phyloP scores from a whole-genome alignment of 1,140 invertebrate genomes.

The Heliconius himera region DNA sequence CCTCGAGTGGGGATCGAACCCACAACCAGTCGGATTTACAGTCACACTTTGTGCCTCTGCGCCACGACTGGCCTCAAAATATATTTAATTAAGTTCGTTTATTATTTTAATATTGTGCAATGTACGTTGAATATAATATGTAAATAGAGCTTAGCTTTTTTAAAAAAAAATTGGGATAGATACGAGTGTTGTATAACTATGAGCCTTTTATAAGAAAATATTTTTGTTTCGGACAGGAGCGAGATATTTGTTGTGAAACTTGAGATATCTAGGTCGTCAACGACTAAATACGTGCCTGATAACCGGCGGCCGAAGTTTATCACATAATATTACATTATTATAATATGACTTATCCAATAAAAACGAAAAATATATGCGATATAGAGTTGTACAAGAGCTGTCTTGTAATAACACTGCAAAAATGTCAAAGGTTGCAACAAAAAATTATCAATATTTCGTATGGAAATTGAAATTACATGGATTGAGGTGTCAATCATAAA shows the following conservation, averaged over 20 bases:
- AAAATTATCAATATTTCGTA: background rate
- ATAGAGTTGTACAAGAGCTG: background rate
- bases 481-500: background rate
- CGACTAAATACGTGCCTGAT: constrained; percentile 26
- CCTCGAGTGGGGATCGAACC: no score
- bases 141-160: background rate
- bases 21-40: no score
- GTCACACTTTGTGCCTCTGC: no score
- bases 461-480: background rate
- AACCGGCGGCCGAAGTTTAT: constrained; percentile 30
- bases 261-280: constrained; percentile 30
- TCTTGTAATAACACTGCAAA: background rate
- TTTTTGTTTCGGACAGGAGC: background rate
- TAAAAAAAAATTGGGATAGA: no score
- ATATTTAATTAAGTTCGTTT: background rate
- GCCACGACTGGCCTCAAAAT: background rate
- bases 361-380: constrained; percentile 7
- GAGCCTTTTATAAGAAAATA: background rate
- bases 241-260: constrained; percentile 27
- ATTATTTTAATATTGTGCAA: background rate
- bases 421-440: background rate
- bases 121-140: background rate
- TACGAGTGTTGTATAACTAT: no score
- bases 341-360: constrained; percentile 22
- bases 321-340: constrained; percentile 21